These are phyloP conservation scores for Ganaspis sp. DNA, from an alignment of 1,140 invertebrate species.

Conservation along the genomic window DNA sequence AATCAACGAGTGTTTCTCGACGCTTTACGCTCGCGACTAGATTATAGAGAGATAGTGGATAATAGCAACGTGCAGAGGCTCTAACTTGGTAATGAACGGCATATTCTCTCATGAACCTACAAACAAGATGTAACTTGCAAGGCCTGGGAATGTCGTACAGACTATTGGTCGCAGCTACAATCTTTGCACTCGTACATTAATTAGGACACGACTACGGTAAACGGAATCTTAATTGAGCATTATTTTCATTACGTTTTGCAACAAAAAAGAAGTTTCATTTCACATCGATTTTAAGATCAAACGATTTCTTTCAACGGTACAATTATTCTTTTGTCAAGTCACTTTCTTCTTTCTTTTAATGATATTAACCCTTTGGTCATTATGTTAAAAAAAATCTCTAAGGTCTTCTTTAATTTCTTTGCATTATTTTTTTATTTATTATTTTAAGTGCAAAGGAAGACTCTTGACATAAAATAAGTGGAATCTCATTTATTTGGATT, in stretches of 20 bases:
- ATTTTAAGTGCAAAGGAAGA: too few relatives aligned
- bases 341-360: too few relatives aligned
- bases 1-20: constrained; percentile 7
- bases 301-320: too few relatives aligned
- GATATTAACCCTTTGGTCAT: too few relatives aligned
- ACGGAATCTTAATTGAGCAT: constrained; percentile 8
- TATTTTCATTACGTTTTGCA: background rate
- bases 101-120: background rate
- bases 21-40: background rate
- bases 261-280: background rate
- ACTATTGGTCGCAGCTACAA: background rate
- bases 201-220: constrained; percentile 10
- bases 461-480: too few relatives aligned
- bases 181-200: background rate
- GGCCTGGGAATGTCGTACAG: background rate
- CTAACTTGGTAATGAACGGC: constrained; percentile 15
- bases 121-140: constrained; percentile 14
- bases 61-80: constrained; percentile 11
- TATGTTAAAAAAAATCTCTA: too few relatives aligned
- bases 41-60: constrained; percentile 14
- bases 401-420: too few relatives aligned
- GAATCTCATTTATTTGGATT: too few relatives aligned
- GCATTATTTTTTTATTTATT: too few relatives aligned
- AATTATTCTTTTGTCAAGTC: too few relatives aligned
- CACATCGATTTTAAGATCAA: background rate